These are phyloP conservation scores for Plebejus melissa DNA, from an alignment of 2,888 invertebrate genomes.

Conservation along the genomic window DNA sequence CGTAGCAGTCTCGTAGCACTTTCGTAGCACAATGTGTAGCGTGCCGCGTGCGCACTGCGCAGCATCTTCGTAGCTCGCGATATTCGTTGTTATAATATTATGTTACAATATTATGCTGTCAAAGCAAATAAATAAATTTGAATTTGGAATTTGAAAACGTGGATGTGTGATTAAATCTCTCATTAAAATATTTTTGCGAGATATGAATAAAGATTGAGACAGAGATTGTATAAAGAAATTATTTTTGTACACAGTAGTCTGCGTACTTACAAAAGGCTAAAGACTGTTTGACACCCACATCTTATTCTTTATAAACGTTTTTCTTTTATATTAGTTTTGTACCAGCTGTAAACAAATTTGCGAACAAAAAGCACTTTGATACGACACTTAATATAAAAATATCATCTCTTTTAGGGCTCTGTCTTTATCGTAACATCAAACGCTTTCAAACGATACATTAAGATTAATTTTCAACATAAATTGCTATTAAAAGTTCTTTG, in stretches of 20 bases:
- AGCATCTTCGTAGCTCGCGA: constrained; percentile 3
- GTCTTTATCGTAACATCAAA: constrained; percentile 15
- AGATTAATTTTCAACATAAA: constrained; percentile 22
- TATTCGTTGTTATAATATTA: neutral
- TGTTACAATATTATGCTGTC: too few species aligned
- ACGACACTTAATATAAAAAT: neutral
- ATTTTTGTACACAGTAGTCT: neutral
- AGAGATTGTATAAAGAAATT: too few species aligned
- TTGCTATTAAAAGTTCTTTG: constrained; percentile 17
- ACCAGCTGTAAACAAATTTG: neutral
- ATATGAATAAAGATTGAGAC: too few species aligned
- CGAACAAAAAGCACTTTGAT: neutral
- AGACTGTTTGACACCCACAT: neutral
- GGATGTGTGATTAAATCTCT: too few species aligned
- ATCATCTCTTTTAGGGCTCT: neutral
- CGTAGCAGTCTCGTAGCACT: too few species aligned
- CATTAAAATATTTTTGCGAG: too few species aligned
- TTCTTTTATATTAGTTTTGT: neutral
- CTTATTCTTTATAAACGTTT: neutral
- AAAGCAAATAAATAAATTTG: too few species aligned
- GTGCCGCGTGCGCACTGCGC: neutral
- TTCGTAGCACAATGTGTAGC: too few species aligned
- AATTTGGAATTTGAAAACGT: too few species aligned
- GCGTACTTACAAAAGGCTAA: neutral
- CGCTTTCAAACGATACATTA: constrained; percentile 9